A percentile compares a stretch with the other conserved stretches of the same genome.
phyloP scores from a whole-genome alignment of 2,113 vertebrate genomes.

The Vimba vimba region DNA sequence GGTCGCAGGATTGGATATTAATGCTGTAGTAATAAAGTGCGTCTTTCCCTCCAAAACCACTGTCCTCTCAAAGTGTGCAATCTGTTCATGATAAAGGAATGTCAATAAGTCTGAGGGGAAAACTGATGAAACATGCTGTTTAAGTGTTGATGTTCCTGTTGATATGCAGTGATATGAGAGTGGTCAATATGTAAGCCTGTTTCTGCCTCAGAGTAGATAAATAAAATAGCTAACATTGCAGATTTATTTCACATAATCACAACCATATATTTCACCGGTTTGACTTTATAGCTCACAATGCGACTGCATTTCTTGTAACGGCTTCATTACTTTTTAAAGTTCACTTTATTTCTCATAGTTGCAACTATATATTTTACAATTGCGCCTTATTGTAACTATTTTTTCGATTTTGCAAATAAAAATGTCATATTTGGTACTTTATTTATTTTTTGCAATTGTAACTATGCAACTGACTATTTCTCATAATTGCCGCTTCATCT shows the following conservation, averaged over 20 bases:
- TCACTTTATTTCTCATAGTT: too few relatives aligned
- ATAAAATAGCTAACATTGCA: background rate
- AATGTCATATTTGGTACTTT: background rate
- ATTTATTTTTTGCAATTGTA: background rate
- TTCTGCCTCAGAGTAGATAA: background rate
- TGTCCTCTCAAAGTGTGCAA: conserved; percentile 38
- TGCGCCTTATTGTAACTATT: background rate
- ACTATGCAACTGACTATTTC: background rate
- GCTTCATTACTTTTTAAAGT: too few relatives aligned
- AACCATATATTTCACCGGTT: background rate
- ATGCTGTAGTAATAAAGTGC: conserved; percentile 58
- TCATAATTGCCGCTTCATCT: background rate
- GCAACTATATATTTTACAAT: background rate
- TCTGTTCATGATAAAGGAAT: conserved; percentile 46
- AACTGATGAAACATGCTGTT: conserved; percentile 29
- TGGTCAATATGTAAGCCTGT: conserved; percentile 7
- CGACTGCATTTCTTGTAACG: too few relatives aligned
- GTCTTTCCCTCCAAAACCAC: conserved; percentile 36
- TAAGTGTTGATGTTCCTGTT: conserved; percentile 10
- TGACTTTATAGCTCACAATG: too few relatives aligned
- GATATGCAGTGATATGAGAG: conserved; percentile 24
- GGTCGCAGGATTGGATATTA: conserved; percentile 53
- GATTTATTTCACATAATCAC: background rate
- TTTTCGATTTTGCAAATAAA: background rate
- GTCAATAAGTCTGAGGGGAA: conserved; percentile 40